Conservation (phyloP, 2,113 vertebrate genomes). For the Melanotaenia duboulayi region DNA sequence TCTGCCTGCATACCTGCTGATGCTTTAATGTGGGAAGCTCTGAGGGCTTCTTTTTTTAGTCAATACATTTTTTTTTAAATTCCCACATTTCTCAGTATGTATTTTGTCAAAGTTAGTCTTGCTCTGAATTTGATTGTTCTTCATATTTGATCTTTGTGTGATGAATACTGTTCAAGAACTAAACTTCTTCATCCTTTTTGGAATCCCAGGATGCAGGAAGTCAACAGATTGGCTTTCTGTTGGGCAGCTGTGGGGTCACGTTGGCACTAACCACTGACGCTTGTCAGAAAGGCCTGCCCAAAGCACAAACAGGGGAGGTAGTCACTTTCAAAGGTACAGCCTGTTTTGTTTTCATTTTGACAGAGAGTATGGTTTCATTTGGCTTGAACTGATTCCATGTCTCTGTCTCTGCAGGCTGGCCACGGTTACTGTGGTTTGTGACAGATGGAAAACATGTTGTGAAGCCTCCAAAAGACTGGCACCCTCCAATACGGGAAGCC, state of each 20-base stretch:
- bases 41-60: slow-evolving; percentile 21
- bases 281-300: slow-evolving; percentile 97
- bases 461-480: slow-evolving; percentile 95
- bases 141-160: not conserved
- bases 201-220: slow-evolving; percentile 91
- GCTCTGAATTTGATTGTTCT: slow-evolving; percentile 2
- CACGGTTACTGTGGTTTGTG: slow-evolving; percentile 93
- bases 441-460: slow-evolving; percentile 95
- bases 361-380: not conserved
- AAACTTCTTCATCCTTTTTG: slow-evolving; percentile 9
- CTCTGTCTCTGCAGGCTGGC: slow-evolving; percentile 87
- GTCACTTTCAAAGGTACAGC: slow-evolving; percentile 92
- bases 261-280: slow-evolving; percentile 95
- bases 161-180: slow-evolving; percentile 2
- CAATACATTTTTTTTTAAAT: slow-evolving; percentile 20
- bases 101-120: slow-evolving; percentile 17
- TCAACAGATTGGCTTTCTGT: slow-evolving; percentile 94
- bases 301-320: slow-evolving; percentile 94
- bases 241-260: slow-evolving; percentile 94
- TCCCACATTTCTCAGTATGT: not conserved
- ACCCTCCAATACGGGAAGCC: slow-evolving; percentile 84
- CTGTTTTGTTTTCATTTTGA: slow-evolving; percentile 20
- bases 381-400: slow-evolving; percentile 17
- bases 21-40: slow-evolving; percentile 49
- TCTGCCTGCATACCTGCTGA: slow-evolving; percentile 53